These are phyloP conservation scores for Brachionus plicatilis DNA, from an alignment of 1,140 invertebrate genomes.

Conservation along the genomic window DNA sequence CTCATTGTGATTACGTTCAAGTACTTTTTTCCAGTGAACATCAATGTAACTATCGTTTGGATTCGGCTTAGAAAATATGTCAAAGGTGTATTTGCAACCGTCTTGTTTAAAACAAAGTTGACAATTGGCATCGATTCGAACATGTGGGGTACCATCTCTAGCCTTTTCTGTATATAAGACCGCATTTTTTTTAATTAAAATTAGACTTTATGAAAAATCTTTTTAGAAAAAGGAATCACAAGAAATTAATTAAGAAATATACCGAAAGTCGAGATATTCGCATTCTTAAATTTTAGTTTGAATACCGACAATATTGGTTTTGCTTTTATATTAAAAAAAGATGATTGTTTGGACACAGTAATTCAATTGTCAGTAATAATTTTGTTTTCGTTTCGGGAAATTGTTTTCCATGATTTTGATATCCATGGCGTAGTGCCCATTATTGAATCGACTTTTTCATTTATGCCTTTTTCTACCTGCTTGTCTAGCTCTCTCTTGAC, in stretches of 20 bases:
- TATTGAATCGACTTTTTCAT: too few species aligned
- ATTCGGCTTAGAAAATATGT: not conserved
- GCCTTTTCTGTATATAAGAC: conserved; percentile 12
- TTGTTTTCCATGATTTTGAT: too few species aligned
- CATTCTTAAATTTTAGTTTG: not conserved
- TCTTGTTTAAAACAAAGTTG: conserved; percentile 5
- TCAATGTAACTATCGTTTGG: conserved; percentile 1
- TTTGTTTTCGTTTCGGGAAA: not conserved
- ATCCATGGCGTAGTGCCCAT: too few species aligned
- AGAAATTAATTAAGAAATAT: not conserved
- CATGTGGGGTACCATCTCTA: conserved; percentile 2
- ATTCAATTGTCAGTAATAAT: not conserved
- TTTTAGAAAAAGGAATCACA: not conserved
- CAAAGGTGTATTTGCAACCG: conserved; percentile 16
- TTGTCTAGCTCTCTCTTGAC: too few species aligned
- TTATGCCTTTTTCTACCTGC: too few species aligned
- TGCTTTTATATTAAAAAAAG: not conserved
- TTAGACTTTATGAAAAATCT: not conserved
- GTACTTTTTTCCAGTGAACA: not conserved
- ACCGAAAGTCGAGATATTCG: conserved; percentile 5
- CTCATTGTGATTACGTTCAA: not conserved
- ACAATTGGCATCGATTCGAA: conserved; percentile 12
- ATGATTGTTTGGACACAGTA: not conserved
- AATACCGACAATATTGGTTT: conserved; percentile 5
- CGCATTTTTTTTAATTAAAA: conserved; percentile 26